Base-by-base conservation (phyloP, 2,888 invertebrate genomes). In the Pandemis cinnamomeana region DNA sequence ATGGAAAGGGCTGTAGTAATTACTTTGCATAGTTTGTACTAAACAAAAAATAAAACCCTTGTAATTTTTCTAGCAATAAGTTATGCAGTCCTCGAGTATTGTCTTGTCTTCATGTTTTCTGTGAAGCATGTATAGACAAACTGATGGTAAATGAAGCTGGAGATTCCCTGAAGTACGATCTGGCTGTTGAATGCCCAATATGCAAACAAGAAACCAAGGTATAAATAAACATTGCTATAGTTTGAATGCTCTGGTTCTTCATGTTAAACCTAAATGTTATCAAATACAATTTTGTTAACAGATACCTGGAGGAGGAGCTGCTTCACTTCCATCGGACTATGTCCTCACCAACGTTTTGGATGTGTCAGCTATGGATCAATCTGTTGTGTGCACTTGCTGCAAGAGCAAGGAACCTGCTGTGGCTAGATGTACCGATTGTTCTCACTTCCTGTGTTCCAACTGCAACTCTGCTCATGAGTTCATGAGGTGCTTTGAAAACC, bases 401-500 rank as follows among this genome's bases (percentile, higher is more conserved):
- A 99, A 98, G 88, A 97, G 98, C 83, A 98, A 98, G 93, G 98
- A 99, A 92, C 96, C 97, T 83, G 99, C 99, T 15, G 97, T 98
- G 68, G 98, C 99, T 11, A 96, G 98, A 76, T 99, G 99, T 93
- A 97, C 97, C 82, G 98, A 99, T 88, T 99, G 99, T 92, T 98
- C 98, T 84, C 98, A 98, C 90, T 97, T 98, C 88, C 95, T 99
- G 67, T 99, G 99, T 92, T 96, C 97, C 77, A 98, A 98, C 87
- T 99, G 99, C 94, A 98, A 98, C 84, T 97, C 98, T 58, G 99
- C 99, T 75, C 99, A 99, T 90, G 97, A 98, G 89, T 98, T 97
- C 86, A 99, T 99, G 99, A 96, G 98, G 80, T 98, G 99, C 93
- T 99, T 99, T 88, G 99, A 99, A 90, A 98, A 98, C 84, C 99